phyloP scores from a whole-genome alignment of 2,797 vertebrate genomes.

The Poliocrania exsul region DNA sequence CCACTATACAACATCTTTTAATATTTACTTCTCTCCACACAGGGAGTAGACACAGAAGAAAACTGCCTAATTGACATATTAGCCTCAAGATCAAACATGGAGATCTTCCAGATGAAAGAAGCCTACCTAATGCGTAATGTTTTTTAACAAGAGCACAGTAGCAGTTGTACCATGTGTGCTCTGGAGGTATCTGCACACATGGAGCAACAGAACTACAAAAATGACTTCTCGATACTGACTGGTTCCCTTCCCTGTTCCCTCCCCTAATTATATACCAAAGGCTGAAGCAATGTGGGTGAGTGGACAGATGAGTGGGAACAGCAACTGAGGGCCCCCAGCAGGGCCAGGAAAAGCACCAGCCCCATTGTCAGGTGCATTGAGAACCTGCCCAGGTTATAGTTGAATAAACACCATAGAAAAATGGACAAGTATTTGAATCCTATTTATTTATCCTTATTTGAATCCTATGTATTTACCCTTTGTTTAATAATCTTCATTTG shows the following conservation, averaged over 20 bases:
- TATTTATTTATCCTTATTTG: neutral
- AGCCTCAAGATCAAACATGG: conserved; percentile 80
- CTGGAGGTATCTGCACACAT: neutral
- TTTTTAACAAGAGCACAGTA: neutral
- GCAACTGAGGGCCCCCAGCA: fast-evolving
- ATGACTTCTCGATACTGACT: neutral
- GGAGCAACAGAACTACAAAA: neutral
- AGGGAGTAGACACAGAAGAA: conserved; percentile 80
- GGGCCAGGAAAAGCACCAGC: neutral
- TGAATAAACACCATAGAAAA: neutral
- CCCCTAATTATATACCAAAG: neutral
- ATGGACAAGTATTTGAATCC: neutral
- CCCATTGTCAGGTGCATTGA: fast-evolving
- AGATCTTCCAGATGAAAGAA: conserved; percentile 82
- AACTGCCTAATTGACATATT: conserved; percentile 82
- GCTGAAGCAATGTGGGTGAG: neutral
- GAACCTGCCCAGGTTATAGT: neutral
- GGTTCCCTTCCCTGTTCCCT: neutral
- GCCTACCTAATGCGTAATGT: conserved; percentile 78
- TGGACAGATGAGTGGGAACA: fast-evolving
- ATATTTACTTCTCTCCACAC: conserved; percentile 10
- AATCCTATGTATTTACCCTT: neutral
- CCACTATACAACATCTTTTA: neutral
- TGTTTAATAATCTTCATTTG: neutral
- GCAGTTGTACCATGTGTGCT: neutral